Conservation (phyloP, 2,888 invertebrate genomes). For the Leptinotarsa tumamoca region DNA sequence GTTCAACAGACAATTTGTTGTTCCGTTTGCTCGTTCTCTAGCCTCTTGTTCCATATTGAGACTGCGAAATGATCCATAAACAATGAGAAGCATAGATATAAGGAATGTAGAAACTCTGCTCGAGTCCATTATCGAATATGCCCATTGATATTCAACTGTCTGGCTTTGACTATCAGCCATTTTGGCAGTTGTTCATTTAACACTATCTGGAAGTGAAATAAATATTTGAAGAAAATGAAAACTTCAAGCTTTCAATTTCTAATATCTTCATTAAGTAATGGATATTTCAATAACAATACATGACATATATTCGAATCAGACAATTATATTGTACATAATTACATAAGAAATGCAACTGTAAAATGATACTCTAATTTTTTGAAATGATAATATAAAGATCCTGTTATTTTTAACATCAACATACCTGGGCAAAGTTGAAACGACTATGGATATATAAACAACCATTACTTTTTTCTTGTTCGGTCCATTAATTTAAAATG, state of each 20-base stretch:
- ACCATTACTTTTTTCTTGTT: slow-evolving; percentile 55
- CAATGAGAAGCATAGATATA: slow-evolving; percentile 96
- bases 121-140: slow-evolving; percentile 97
- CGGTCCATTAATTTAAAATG: slow-evolving; percentile 43
- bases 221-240: not conserved
- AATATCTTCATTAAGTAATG: not conserved
- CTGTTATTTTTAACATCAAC: slow-evolving; percentile 21
- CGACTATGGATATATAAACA: slow-evolving; percentile 47
- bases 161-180: slow-evolving; percentile 58
- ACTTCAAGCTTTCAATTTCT: not conserved
- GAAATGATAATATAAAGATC: not conserved
- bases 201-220: slow-evolving; percentile 49
- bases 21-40: slow-evolving; percentile 74
- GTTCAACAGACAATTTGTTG: slow-evolving; percentile 63
- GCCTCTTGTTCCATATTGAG: slow-evolving; percentile 97
- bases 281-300: not conserved
- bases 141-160: slow-evolving; percentile 80
- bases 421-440: slow-evolving; percentile 43
- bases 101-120: slow-evolving; percentile 96
- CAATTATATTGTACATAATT: not conserved
- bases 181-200: slow-evolving; percentile 37
- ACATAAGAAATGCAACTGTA: slow-evolving; percentile 11
- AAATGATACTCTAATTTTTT: slow-evolving; percentile 5
- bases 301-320: not conserved
- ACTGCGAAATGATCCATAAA: slow-evolving; percentile 97